Conservation (phyloP, 2,888 invertebrate species). For the Ornithoptera alexandrae region DNA sequence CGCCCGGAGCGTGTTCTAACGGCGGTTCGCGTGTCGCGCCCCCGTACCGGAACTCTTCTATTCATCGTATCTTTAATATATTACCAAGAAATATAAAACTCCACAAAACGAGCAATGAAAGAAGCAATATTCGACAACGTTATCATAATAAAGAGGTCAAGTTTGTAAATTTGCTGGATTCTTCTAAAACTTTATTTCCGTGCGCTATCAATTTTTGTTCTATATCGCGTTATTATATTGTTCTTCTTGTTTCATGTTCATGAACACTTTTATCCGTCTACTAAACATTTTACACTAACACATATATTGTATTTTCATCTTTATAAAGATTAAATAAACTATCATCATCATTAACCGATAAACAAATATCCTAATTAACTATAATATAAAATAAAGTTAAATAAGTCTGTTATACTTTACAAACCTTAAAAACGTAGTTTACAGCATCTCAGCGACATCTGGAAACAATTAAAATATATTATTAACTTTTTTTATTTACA, state of each 20-base stretch:
- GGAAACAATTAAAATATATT: slow-evolving; percentile 41
- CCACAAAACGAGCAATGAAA: slow-evolving; percentile 13
- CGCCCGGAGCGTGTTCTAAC: slow-evolving; percentile 54
- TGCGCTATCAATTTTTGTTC: not conserved
- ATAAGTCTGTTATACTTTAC: not conserved
- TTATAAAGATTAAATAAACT: too few relatives aligned
- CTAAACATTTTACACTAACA: too few relatives aligned
- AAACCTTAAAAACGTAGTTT: slow-evolving; percentile 39
- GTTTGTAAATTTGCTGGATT: not conserved
- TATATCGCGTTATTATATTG: not conserved
- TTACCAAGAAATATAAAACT: slow-evolving; percentile 11
- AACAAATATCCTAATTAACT: too few relatives aligned
- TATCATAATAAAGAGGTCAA: slow-evolving; percentile 4
- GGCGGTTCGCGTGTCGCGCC: slow-evolving; percentile 54
- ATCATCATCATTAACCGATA: too few relatives aligned
- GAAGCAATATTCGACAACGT: slow-evolving; percentile 14
- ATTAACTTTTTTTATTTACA: not conserved
- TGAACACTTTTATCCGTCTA: too few relatives aligned
- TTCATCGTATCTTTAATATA: slow-evolving; percentile 38
- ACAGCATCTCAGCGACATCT: slow-evolving; percentile 48
- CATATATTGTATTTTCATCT: too few relatives aligned
- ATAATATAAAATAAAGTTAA: too few relatives aligned
- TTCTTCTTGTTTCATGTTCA: not conserved
- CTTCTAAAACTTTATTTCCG: not conserved
- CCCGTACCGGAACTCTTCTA: slow-evolving; percentile 45